A percentile compares a stretch with the other conserved stretches of the same genome.
Conservation (phyloP, 2,113 vertebrate species). For the Petaurus breviceps region DNA sequence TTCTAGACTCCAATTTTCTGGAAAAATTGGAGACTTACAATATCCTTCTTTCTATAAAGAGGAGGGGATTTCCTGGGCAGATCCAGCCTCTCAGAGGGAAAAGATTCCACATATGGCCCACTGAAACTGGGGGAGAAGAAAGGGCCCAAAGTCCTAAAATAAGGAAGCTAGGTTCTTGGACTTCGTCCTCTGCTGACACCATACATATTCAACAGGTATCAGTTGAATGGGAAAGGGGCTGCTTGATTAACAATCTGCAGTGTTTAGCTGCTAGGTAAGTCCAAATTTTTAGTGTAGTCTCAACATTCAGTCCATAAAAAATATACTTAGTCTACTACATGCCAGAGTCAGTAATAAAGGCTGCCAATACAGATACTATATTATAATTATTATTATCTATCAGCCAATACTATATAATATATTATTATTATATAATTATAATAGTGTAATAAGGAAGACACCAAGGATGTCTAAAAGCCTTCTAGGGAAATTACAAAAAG, state of each 20-base stretch:
- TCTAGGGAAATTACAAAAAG: neutral
- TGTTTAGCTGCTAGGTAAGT: neutral
- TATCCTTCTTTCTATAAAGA: neutral
- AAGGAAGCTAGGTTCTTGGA: neutral
- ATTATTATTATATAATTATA: too few relatives aligned
- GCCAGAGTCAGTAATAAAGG: neutral
- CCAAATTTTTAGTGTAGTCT: neutral
- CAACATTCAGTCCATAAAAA: neutral
- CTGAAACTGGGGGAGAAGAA: neutral
- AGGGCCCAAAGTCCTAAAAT: neutral
- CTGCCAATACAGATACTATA: neutral
- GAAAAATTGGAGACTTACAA: neutral
- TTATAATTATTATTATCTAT: too few relatives aligned
- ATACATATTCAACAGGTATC: neutral
- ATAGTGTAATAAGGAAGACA: neutral
- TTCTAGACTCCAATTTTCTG: neutral
- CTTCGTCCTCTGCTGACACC: neutral
- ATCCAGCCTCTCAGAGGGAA: neutral
- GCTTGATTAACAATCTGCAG: neutral
- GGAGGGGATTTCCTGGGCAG: neutral
- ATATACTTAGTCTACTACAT: neutral
- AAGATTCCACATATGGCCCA: neutral
- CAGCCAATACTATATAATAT: too few relatives aligned
- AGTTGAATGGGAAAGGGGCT: neutral
- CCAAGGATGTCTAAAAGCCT: neutral